Evolutionary conservation across 2,113 vertebrate genomes (phyloP).

Genomic region (Tricholaema leucomelas): DNA sequence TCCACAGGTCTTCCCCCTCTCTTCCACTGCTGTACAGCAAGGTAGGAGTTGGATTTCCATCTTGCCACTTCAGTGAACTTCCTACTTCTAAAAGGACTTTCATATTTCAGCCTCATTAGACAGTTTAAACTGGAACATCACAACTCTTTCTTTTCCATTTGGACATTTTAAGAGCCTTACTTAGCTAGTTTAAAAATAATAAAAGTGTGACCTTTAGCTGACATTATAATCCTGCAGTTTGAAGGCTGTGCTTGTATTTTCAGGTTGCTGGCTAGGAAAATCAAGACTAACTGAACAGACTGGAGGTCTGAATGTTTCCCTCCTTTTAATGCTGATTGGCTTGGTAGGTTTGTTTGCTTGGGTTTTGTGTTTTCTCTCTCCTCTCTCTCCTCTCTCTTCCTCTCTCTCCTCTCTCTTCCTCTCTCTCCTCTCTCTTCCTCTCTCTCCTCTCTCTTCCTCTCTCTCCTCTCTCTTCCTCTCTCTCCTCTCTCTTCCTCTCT

Average conservation of each 20-base stretch:
- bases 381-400: too few species aligned
- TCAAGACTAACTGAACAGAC: not conserved
- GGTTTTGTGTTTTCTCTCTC: too few species aligned
- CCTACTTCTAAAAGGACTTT: not conserved
- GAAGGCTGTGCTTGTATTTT: not conserved
- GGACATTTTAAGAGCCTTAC: not conserved
- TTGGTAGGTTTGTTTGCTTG: too few species aligned
- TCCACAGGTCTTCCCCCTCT: not conserved
- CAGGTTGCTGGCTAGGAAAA: not conserved
- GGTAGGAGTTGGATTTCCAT: not conserved
- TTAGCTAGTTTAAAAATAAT: slow-evolving; percentile 11
- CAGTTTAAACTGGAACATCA: not conserved
- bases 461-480: too few species aligned
- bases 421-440: too few species aligned
- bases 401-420: too few species aligned
- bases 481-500: too few species aligned
- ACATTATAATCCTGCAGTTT: not conserved
- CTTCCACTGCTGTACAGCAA: not conserved
- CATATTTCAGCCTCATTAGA: not conserved
- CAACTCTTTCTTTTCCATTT: not conserved
- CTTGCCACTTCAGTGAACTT: not conserved
- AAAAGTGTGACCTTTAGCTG: not conserved
- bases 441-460: too few species aligned
- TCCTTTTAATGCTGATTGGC: not conserved
- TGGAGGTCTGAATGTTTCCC: not conserved